Evolutionary conservation across 2,113 vertebrate species (phyloP), one percentile per base, ranked within the genome.

Genomic region (Uropsilus gracilis): DNA sequence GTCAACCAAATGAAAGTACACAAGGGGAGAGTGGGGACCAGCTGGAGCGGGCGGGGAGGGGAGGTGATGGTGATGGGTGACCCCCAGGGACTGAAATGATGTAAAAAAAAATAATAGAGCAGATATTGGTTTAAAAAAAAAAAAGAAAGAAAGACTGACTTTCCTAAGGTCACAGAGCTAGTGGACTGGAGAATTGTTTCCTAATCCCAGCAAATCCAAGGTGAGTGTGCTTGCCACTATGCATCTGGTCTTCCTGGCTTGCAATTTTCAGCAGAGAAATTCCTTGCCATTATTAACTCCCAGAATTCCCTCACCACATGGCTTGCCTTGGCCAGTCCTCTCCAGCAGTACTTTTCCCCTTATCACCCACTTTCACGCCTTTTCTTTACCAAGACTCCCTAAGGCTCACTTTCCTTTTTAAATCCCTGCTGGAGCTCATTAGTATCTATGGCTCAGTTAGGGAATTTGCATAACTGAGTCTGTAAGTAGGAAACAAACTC

Each of bases 401-500:
- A 76, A 87, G 7, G 26, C 12, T 75, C 28, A 66, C 50, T 81
- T 94, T 91, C 46, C 34, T 80, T 89, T 34, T 83, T 68, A 10
- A 66, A 32, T 80, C 22, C 26, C 32, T 82, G 26, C 83, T 77
- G 48, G 39, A 90, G 68, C 48, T 73, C 81, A 48, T 76, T 72
- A 50, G 16, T 78, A 57, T 73, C 87, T 88, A 46, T 26, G 66
- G 55, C 69, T 90, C 5, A 55, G 46, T 34, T 76, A 44, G 37
- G 69, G 55, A 94, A 61, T 91, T 91, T 94, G 77, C 72, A 77
- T 85, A 76, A 84, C 76, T 75, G 73, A 86, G 59, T 80, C 57
- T 92, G 42, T 93, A 89, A 85, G 42, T 72, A 46, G 37, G 85
- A 76, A 94, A 69, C 63, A 89, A 80, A 94, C 66, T 93, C 61